Base-by-base conservation (phyloP, 2,888 invertebrate genomes). In the Parnassius glacialis region DNA sequence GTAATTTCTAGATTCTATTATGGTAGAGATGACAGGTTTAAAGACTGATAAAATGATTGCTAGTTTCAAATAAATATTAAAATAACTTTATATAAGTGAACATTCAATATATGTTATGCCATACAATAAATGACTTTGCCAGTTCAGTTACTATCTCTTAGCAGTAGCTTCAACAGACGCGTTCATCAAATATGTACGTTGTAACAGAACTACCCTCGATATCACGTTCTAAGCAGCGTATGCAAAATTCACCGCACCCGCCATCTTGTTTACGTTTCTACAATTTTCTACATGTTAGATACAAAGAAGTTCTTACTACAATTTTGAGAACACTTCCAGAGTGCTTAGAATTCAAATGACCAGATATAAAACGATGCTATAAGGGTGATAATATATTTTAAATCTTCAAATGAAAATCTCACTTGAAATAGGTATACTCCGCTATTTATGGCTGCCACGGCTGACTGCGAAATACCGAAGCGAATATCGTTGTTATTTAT, bases 101-200 rank as follows among this genome's bases (percentile, higher is more conserved):
- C 2, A 20, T 2, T 20, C 20, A 20, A 34, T 34, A 34, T 34
- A 34, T 7, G 5, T 34, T 11, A 11, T 45, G 45, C n/a, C 2
- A 13, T 13, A 48, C 48, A 43, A 13, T 41, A 13, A 9, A 50
- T 42, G 9, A 16, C 13, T 58, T 43, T 25, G 55, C 48, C 43
- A 55, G 42, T 20, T 10, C 43, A 43, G 50, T 20, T 48, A 9
- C 43, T 42, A 20, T 60, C 60, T 54, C 60, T 54, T 10, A 42
- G 44, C 55, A 44, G 50, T 55, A 44, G 55, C 55, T 51, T 60
- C 44, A 52, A 34, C 55, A 55, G 60, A 55, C 60, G 55, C 25
- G 20, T 56, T 59, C 65, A 67, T 67, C 59, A 67, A 67, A 67
- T 59, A 67, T 67, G 59, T 47, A 61, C 52, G 34, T 42, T 7